These are phyloP conservation scores for Ceratoteleas bidentatus DNA, from an alignment of 1,140 invertebrate genomes.

Conservation along the genomic window DNA sequence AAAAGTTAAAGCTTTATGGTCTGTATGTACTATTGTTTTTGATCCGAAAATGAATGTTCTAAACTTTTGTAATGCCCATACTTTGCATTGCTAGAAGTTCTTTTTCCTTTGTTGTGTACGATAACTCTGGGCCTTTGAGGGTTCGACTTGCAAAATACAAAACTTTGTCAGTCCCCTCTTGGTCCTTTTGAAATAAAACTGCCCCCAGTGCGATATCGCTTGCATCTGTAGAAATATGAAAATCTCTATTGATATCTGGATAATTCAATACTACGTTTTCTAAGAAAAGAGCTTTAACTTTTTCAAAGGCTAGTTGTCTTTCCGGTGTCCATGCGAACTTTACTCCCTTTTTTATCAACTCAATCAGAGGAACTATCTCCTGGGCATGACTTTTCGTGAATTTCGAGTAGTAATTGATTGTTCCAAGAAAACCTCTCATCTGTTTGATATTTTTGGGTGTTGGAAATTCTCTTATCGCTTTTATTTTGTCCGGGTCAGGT, in stretches of 20 bases:
- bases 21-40: too few relatives aligned
- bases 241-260: too few relatives aligned
- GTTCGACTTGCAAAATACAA: constrained; percentile 37
- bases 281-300: not conserved
- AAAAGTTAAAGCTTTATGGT: too few relatives aligned
- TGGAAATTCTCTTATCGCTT: not conserved
- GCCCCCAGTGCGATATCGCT: constrained; percentile 10
- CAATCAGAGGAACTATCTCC: not conserved
- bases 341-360: constrained; percentile 1
- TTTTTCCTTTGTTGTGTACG: constrained; percentile 59
- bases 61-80: constrained; percentile 76
- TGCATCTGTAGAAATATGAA: constrained; percentile 53
- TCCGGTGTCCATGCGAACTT: not conserved
- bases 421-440: too few relatives aligned
- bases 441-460: not conserved
- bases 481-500: constrained; percentile 4
- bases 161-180: constrained; percentile 1
- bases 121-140: constrained; percentile 54
- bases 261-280: constrained; percentile 51
- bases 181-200: constrained; percentile 58
- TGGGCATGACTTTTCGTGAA: not conserved
- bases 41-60: not conserved
- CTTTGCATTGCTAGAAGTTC: constrained; percentile 78
- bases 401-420: constrained; percentile 6
- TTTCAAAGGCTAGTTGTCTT: not conserved